Conservation (phyloP, 2,113 vertebrate genomes). For the Odontesthes bonariensis region DNA sequence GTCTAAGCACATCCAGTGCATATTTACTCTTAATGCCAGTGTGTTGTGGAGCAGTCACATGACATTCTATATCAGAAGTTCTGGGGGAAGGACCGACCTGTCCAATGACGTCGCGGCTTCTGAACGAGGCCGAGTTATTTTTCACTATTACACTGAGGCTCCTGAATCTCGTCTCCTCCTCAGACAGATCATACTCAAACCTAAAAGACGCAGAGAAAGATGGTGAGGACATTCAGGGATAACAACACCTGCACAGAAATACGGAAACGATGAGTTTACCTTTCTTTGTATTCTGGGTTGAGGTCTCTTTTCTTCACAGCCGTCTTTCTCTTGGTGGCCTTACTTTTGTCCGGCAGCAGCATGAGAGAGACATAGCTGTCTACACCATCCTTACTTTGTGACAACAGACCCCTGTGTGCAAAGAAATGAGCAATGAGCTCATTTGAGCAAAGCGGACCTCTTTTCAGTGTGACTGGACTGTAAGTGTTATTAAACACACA, state of each 20-base stretch:
- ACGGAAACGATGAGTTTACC: conserved; percentile 31
- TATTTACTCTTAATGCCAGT: background rate
- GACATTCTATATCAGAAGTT: background rate
- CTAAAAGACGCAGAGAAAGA: conserved; percentile 58
- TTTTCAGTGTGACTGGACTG: background rate
- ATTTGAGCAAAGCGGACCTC: too few species aligned
- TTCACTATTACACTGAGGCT: conserved; percentile 88
- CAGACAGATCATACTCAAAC: conserved; percentile 89
- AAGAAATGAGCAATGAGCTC: background rate
- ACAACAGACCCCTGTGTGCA: conserved; percentile 80
- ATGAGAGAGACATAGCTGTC: conserved; percentile 90
- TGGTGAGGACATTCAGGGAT: background rate
- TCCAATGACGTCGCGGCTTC: conserved; percentile 88
- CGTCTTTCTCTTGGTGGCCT: conserved; percentile 90
- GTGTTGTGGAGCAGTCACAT: background rate
- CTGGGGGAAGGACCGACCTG: conserved; percentile 81
- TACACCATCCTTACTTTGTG: conserved; percentile 83
- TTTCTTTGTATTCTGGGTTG: conserved; percentile 91
- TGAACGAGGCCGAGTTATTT: conserved; percentile 87
- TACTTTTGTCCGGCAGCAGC: conserved; percentile 90
- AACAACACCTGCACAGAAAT: background rate
- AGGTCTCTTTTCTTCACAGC: conserved; percentile 87
- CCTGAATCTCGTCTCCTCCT: conserved; percentile 81
- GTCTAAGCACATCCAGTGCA: background rate
- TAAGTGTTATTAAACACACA: conserved; percentile 41